A percentile compares a stretch with the other conserved stretches of the same genome.
These are phyloP conservation scores for Clepsis dumicolana DNA, from an alignment of 2,888 invertebrate genomes.

Conservation along the genomic window DNA sequence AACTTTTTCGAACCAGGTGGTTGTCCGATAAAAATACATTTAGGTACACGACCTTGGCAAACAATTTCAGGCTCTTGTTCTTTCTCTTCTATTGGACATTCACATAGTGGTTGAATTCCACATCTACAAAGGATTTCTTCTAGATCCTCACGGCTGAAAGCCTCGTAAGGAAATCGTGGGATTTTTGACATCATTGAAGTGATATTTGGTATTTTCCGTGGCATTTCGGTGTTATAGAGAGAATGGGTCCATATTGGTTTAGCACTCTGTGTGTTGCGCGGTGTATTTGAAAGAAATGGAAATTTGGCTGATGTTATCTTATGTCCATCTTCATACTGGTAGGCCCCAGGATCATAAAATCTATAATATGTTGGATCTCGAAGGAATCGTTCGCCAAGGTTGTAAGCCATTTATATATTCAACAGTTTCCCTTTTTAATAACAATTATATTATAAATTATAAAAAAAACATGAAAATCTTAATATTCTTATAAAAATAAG, in stretches of 20 bases:
- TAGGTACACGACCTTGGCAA: conserved; percentile 64
- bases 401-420: conserved; percentile 63
- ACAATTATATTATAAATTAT: background rate
- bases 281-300: conserved; percentile 66
- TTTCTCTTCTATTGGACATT: conserved; percentile 59
- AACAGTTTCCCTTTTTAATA: background rate
- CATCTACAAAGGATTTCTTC: conserved; percentile 70
- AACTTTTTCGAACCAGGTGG: conserved; percentile 44
- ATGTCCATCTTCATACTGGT: conserved; percentile 53
- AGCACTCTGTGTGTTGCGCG: conserved; percentile 54
- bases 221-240: conserved; percentile 55
- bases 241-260: conserved; percentile 66
- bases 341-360: conserved; percentile 72
- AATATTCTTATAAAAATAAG: conserved; percentile 1
- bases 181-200: conserved; percentile 64
- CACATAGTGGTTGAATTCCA: conserved; percentile 61
- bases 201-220: conserved; percentile 63
- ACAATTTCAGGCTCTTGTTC: conserved; percentile 47
- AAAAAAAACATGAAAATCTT: background rate
- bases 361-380: conserved; percentile 54
- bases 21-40: conserved; percentile 64
- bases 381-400: conserved; percentile 61
- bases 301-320: conserved; percentile 53
- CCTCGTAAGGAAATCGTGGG: conserved; percentile 72
- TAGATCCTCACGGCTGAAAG: conserved; percentile 64